These are phyloP conservation scores for Hoplostethus atlanticus DNA, from an alignment of 2,797 vertebrate species.

Conservation along the genomic window DNA sequence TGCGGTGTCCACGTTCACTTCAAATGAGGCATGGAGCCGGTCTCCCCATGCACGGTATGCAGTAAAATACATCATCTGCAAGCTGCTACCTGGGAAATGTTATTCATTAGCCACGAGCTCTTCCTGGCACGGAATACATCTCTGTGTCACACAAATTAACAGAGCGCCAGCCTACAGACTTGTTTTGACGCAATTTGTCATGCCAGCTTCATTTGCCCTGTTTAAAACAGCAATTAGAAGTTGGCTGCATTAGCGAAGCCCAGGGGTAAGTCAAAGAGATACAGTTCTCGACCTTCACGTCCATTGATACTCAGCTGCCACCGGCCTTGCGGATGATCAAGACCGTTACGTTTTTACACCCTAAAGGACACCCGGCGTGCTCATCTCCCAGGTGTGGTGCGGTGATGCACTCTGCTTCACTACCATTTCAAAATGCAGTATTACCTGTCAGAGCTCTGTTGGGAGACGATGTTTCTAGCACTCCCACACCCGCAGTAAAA, in stretches of 20 bases:
- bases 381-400: constrained; percentile 67
- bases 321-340: constrained; percentile 69
- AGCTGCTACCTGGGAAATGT: constrained; percentile 70
- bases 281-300: constrained; percentile 68
- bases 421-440: constrained; percentile 79
- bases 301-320: constrained; percentile 43
- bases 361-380: constrained; percentile 70
- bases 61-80: constrained; percentile 63
- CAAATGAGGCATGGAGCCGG: constrained; percentile 55
- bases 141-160: constrained; percentile 73
- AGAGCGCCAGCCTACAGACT: constrained; percentile 65
- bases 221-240: constrained; percentile 79
- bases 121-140: constrained; percentile 66
- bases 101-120: constrained; percentile 65
- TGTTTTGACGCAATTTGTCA: constrained; percentile 81
- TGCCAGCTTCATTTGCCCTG: constrained; percentile 79
- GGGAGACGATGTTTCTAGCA: constrained; percentile 70
- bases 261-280: constrained; percentile 77
- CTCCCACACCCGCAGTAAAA: constrained; percentile 74
- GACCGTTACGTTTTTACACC: constrained; percentile 61
- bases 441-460: constrained; percentile 77
- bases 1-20: constrained; percentile 29
- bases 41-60: constrained; percentile 33
- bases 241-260: constrained; percentile 66
- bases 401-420: constrained; percentile 74